Base-by-base conservation (phyloP, 2,888 invertebrate genomes). In the Andrena camellia region DNA sequence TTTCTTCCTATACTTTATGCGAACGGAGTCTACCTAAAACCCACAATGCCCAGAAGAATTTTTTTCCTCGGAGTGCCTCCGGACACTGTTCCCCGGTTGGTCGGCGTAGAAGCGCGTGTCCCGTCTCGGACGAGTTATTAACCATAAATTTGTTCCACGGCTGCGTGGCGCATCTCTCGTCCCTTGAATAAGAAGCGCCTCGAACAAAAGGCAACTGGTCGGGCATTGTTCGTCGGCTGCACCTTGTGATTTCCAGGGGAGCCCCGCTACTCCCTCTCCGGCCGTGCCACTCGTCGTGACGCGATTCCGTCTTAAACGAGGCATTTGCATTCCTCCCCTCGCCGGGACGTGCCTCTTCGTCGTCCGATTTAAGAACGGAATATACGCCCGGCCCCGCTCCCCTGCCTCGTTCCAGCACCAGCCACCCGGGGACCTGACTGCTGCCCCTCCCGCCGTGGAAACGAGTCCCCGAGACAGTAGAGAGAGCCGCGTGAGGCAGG, bases 401-500 rank as follows among this genome's bases (percentile, higher is more conserved):
- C 17, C 35, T 23, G 20, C 20, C 31, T 48, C 66, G 59, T 29
- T 17, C 5, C n/a, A 17, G 42, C 42, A 17, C 42, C 42, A 42
- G 42, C 42, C 42, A 42, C 42, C 42, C 42, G 42, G 42, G 42
- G 42, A 42, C 42, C 42, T 42, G 42, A 4, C 60, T 13, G 6
- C 8, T 2, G 23, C 10, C 31, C 68, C 31, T 75, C 69, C 52
- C 63, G 13, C 57, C 59, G 69, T 67, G 50, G 71, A 81, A 71
- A 71, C 81, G 70, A 63, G 71, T 60, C 67, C 33, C 17, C 17
- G 66, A 74, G 80, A 86, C 77, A 60, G 72, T 77, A 72, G 81
- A 84, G 64, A 67, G 81, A 81, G 76, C 83, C 88, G 89, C 86
- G 89, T 89, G 89, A 86, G 89, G 89, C 88, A 89, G 89, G 89